A percentile compares a stretch with the other conserved stretches of the same genome.
These are phyloP conservation scores for Luscinia megarhynchos DNA, from an alignment of 2,797 vertebrate species.

Conservation along the genomic window DNA sequence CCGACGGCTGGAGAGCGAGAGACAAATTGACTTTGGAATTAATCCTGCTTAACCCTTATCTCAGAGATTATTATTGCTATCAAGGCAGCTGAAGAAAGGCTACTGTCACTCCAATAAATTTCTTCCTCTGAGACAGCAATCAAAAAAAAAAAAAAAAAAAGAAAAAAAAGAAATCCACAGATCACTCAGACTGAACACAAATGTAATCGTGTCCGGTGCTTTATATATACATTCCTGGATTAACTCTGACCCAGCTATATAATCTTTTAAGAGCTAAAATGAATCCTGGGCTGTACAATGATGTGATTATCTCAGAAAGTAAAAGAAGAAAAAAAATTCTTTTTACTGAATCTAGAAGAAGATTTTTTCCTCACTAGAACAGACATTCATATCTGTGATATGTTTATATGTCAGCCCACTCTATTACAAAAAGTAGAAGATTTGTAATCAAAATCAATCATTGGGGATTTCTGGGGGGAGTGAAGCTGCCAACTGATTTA, in stretches of 20 bases:
- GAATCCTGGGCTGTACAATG: conserved; percentile 11
- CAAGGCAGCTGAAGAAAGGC: conserved; percentile 33
- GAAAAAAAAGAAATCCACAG: background rate
- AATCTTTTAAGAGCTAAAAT: conserved; percentile 65
- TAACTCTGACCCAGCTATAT: conserved; percentile 54
- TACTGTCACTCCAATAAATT: background rate
- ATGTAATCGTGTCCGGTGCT: background rate
- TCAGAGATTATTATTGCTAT: conserved; percentile 21
- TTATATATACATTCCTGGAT: conserved; percentile 39
- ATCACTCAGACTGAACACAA: background rate
- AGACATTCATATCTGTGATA: background rate
- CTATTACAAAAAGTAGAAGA: background rate
- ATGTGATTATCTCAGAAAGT: conserved; percentile 24
- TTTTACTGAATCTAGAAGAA: background rate
- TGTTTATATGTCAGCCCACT: background rate
- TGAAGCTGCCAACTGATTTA: background rate
- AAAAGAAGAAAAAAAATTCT: background rate
- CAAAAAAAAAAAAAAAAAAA: background rate
- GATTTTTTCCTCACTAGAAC: background rate
- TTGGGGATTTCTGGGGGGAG: background rate
- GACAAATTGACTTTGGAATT: conserved; percentile 9
- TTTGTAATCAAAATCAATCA: background rate
- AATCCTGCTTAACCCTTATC: background rate
- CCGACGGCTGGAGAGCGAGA: background rate
- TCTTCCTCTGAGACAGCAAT: conserved; percentile 10